Evolutionary conservation across 2,113 vertebrate genomes (phyloP), one percentile per base, ranked within the genome.

Genomic region (Alosa alosa): DNA sequence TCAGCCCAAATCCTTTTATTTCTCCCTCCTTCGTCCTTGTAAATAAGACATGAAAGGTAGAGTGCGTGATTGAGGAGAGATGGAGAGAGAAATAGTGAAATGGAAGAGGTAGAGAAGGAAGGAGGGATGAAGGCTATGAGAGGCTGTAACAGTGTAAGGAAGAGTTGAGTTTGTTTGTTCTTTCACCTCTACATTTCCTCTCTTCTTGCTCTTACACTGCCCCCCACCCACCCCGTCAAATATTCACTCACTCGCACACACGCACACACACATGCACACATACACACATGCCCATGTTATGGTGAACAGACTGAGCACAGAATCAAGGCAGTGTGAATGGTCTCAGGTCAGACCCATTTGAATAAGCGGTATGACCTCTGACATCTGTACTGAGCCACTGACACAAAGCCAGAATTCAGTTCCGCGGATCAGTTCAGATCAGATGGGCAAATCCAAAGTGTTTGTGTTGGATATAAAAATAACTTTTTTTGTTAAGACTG

Each of bases 1-100:
- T 92, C 84, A 93, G 78, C 20, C 82, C 11, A 82, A 81, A 72
- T 89, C 87, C 13, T 88, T 88, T 82, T 81, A 57, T 87, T 83
- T 84, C 83, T 57, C 85, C 47, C 13, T 78, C 72, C 39, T 78
- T 78, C 25, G 36, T 31, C 13, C 85, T 84, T 46, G 44, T 89
- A 82, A 90, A 88, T 87, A 86, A 88, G 87, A 82, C 84, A 88
- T 83, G 49, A 82, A 47, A 57, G 45, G 82, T 57, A 81, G 82
- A 45, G 36, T 60, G 45, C 1, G 81, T 72, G 55, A 31, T n/a
- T 84, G 75, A 39, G 52, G 60, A 82, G 41, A 72, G 68, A 50
- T 50, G 18, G 31, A 31, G 60, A 25, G 60, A 25, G 60, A 64
- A 64, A 82, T 7, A 25, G 82, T 50, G 31, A 31, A 50, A 17